Evolutionary conservation across 2,113 vertebrate genomes (phyloP).

Genomic region (Rhinogobius similis): DNA sequence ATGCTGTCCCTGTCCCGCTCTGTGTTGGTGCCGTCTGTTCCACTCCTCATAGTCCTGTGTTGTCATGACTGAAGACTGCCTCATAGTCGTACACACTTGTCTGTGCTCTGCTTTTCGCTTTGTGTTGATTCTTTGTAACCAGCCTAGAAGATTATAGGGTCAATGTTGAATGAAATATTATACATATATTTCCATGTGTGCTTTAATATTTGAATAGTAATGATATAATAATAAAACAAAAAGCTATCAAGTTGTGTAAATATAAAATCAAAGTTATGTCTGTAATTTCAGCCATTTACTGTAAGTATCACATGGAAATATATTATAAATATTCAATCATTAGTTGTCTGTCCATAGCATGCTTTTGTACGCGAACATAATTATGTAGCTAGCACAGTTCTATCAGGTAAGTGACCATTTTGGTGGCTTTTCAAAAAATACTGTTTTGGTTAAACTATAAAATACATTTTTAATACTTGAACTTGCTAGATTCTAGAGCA

Average conservation of each 20-base stretch:
- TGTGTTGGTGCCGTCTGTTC: conserved; percentile 75
- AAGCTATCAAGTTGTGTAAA: too few species aligned
- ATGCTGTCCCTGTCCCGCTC: conserved; percentile 79
- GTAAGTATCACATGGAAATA: conserved; percentile 33
- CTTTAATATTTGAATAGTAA: conserved; percentile 1
- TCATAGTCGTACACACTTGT: neutral
- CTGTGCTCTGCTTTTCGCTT: conserved; percentile 65
- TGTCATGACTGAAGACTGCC: conserved; percentile 5
- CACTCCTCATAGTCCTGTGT: conserved; percentile 17
- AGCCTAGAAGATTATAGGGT: conserved; percentile 50
- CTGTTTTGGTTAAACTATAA: neutral
- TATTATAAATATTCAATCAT: neutral
- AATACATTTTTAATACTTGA: neutral
- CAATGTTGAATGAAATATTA: neutral
- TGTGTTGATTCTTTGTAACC: conserved; percentile 63
- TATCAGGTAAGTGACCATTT: conserved; percentile 39
- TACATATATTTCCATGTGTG: conserved; percentile 28
- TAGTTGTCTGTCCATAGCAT: conserved; percentile 78
- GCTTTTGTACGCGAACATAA: conserved; percentile 34
- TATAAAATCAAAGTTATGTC: too few species aligned
- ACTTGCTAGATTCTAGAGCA: neutral
- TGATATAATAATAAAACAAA: neutral
- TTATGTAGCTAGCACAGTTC: conserved; percentile 17
- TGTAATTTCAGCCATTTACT: conserved; percentile 19
- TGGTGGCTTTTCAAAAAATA: neutral